Base-by-base conservation (phyloP, 2,888 invertebrate genomes). In the Crioceris asparagi region DNA sequence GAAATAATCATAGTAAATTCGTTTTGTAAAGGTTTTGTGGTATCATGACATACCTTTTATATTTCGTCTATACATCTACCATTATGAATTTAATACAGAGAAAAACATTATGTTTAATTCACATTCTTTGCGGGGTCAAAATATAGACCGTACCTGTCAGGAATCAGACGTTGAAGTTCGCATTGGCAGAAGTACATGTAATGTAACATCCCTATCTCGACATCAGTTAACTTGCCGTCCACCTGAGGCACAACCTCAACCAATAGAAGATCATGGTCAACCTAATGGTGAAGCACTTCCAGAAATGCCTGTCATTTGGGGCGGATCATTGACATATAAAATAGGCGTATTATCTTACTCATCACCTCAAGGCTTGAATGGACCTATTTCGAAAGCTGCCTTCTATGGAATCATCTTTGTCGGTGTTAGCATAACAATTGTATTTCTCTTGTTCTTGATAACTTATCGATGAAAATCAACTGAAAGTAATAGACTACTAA, bases 401-500 rank as follows among this genome's bases (percentile, higher is more conserved):
- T 73, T 92, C 45, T 77, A 83, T 56, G 85, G 82, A 41, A 84
- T 88, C 32, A 76, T 81, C 44, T 80, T 79, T 41, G 81, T 83
- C 45, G 79, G 73, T 48, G 70, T 86, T 32, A 68, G 87, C 40
- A 73, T 93, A 49, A 66, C 84, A 40, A 60, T 83, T 45, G 76
- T 87, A 50, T 85, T 86, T 64, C 77, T 91, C 51, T 79, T 83
- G 49, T 83, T 94, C 65, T 72, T 94, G 53, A 84, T 96, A 54
- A 87, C 90, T 38, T 96, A 94, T 68, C 77, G 87, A 52, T 78
- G 92, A 56, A 96, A 97, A 67, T 91, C 93, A 25, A 91, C 91
- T 27, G 93, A 96, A 68, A 96, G 92, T 61, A 91, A 88, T 64
- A 78, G 94, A 42, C 96, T 96, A 39, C 75, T 97, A 55, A 94